Evolutionary conservation across 2,888 invertebrate genomes (phyloP).

Genomic region (Lacanobia oleracea): DNA sequence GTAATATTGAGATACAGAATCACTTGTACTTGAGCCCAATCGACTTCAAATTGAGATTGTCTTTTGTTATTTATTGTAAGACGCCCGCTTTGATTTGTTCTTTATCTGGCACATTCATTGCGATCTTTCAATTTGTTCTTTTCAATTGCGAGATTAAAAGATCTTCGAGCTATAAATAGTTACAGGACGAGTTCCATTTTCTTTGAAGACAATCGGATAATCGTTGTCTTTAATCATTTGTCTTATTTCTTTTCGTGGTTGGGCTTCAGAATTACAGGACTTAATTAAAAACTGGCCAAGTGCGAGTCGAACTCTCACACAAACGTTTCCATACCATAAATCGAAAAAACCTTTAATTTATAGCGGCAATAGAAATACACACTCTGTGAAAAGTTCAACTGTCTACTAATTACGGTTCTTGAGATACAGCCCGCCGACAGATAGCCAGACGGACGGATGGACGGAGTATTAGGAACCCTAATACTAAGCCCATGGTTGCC

Average conservation of each 20-base stretch:
- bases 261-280: neutral
- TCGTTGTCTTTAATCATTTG: conserved; percentile 12
- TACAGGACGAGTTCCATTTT: conserved; percentile 18
- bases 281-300: conserved; percentile 9
- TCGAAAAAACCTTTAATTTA: no score
- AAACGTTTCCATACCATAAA: no score
- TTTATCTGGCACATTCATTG: conserved; percentile 46
- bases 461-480: no score
- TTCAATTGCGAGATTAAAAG: conserved; percentile 48
- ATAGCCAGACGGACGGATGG: no score
- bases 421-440: no score
- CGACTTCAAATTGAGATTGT: conserved; percentile 60
- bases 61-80: conserved; percentile 61
- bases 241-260: neutral
- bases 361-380: no score
- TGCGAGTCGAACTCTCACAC: no score
- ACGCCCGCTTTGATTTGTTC: conserved; percentile 55
- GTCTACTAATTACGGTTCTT: no score
- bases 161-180: conserved; percentile 39
- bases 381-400: no score
- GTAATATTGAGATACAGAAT: conserved; percentile 60
- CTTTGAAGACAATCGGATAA: conserved; percentile 22
- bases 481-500: no score
- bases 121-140: conserved; percentile 54
- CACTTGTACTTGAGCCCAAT: conserved; percentile 60